phyloP scores from a whole-genome alignment of 1,140 invertebrate genomes.

The Pogonomyrmex barbatus region DNA sequence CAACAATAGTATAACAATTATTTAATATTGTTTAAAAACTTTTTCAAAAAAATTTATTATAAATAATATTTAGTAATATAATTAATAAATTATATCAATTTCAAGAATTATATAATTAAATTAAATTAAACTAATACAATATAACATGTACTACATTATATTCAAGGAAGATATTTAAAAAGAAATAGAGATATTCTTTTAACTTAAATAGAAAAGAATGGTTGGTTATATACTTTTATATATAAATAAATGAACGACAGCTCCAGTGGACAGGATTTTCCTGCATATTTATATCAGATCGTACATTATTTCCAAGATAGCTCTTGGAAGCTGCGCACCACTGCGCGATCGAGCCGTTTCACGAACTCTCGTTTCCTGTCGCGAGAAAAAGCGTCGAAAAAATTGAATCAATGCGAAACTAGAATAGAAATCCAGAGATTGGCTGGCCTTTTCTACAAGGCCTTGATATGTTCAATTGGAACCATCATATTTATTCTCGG shows the following conservation, averaged over 20 bases:
- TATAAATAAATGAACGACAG: constrained; percentile 22
- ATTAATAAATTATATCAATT: neutral
- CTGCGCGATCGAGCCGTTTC: constrained; percentile 60
- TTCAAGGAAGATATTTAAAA: neutral
- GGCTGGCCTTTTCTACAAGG: constrained; percentile 75
- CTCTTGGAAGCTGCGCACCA: constrained; percentile 60
- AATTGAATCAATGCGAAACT: constrained; percentile 77
- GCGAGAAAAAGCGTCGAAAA: constrained; percentile 76
- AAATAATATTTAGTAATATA: neutral
- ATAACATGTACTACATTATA: neutral
- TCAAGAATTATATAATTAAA: no score
- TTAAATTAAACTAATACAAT: neutral
- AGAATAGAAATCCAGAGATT: constrained; percentile 75
- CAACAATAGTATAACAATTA: neutral
- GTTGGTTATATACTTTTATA: neutral
- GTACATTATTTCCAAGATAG: constrained; percentile 55
- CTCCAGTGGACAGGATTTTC: constrained; percentile 50
- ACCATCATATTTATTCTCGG: constrained; percentile 70
- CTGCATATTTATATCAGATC: constrained; percentile 59
- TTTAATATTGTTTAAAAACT: neutral
- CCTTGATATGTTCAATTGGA: constrained; percentile 82
- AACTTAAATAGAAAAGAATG: neutral
- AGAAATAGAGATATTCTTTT: neutral
- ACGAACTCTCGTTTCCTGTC: constrained; percentile 50
- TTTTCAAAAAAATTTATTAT: neutral